These are phyloP conservation scores for Garrulus glandarius DNA, from an alignment of 2,797 vertebrate genomes.

Conservation along the genomic window DNA sequence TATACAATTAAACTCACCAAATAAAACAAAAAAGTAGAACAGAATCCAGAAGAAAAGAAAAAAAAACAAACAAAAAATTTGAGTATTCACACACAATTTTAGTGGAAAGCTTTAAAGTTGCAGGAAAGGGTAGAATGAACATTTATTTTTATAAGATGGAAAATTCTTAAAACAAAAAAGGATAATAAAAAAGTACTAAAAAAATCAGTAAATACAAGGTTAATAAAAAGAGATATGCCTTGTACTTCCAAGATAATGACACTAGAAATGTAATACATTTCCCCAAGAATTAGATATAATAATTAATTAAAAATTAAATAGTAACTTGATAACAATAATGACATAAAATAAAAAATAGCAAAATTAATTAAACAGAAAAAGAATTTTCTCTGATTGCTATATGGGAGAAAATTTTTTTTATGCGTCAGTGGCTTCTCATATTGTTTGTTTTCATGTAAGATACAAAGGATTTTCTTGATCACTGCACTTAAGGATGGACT, in stretches of 20 bases:
- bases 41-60: not conserved
- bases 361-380: not conserved
- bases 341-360: not conserved
- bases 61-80: not conserved
- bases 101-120: not conserved
- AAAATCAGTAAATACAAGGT: accelerated
- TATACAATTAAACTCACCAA: not conserved
- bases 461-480: not conserved
- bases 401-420: not conserved
- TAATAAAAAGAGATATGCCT: not conserved
- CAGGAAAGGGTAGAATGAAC: not conserved
- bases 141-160: not conserved
- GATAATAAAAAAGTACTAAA: not conserved
- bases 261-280: not conserved
- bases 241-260: not conserved
- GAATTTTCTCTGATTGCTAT: not conserved
- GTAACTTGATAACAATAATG: not conserved
- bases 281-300: not conserved
- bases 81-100: not conserved
- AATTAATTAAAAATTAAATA: not conserved
- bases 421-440: not conserved
- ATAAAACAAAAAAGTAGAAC: not conserved
- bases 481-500: not conserved
- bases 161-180: not conserved
- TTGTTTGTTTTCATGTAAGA: not conserved